Evolutionary conservation across 2,797 vertebrate genomes (phyloP).

Genomic region (Paramormyrops hopkinsi): DNA sequence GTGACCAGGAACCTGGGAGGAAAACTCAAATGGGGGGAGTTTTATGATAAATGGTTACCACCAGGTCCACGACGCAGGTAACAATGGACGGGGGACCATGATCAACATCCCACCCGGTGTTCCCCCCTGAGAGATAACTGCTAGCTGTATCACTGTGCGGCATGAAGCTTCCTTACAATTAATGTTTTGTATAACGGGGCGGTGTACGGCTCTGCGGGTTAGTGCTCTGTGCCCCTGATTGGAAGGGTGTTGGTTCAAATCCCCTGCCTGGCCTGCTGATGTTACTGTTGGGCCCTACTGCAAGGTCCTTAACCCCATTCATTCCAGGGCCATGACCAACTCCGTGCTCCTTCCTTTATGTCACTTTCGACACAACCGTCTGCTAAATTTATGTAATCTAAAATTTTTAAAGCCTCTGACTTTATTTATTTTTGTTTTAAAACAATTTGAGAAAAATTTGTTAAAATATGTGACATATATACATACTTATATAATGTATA

Average conservation of each 20-base stretch:
- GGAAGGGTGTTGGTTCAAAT: background rate
- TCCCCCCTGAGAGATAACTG: background rate
- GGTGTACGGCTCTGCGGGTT: background rate
- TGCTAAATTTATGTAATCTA: background rate
- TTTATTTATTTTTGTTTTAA: background rate
- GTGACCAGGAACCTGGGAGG: background rate
- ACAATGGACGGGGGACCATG: background rate
- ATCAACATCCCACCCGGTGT: background rate
- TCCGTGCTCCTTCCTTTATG: background rate
- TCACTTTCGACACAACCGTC: background rate
- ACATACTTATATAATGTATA: background rate
- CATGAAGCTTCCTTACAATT: background rate
- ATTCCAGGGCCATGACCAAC: background rate
- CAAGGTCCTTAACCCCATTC: background rate
- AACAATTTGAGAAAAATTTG: background rate
- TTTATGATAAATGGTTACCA: background rate
- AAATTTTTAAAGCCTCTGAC: background rate
- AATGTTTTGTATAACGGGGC: background rate
- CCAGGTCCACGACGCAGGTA: background rate
- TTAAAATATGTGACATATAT: background rate
- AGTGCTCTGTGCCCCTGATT: background rate
- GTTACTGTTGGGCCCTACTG: background rate
- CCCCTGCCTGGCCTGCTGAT: background rate
- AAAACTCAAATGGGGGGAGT: background rate
- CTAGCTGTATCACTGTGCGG: background rate